Base-by-base conservation (phyloP, 2,113 vertebrate genomes). In the Odobenus rosmarus region DNA sequence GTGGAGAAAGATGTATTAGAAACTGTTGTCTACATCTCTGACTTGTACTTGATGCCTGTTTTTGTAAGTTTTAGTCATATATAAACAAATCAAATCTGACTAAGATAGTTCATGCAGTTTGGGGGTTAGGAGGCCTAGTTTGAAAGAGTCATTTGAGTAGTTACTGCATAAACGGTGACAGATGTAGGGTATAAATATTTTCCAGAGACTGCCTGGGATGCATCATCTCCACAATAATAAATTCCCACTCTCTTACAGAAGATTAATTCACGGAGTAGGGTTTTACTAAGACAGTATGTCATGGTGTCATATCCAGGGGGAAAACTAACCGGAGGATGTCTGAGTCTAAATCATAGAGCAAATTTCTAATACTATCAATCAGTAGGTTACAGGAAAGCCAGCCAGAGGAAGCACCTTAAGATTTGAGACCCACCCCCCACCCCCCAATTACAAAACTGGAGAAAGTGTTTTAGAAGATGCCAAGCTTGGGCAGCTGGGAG, bases 261-360 rank as follows among this genome's bases (percentile, higher is more conserved):
- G 53, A 49, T 79, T 64, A 90, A 18, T 57, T 62, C 74, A 81
- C 21, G 53, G 49, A 49, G 61, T 71, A 13, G 53, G 71, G 64
- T 77, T 90, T 96, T 96, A 76, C 62, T 90, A 86, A 94, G n/a
- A 92, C 31, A 82, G 21, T 71, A 24, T 61, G 33, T 77, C 33
- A 28, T 39, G 9, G 62, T 72, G 18, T 93, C 91, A 33, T 36
- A 16, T 83, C 86, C 55, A 21, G 10, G n/a, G 79, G 36, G 4
- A 21, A 13, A 42, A 77, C 69, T 67, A 93, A 39, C 36, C 46
- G 4, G 39, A 95, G 23, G 61, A 72, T 64, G 8, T 82, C 93
- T 28, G 62, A 90, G 26, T 81, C 85, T 88, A 83, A 90, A 90
- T 46, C 53, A 11, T 42, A 95, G 36, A 61, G 33, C 67, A 74